These are phyloP conservation scores for Ditylenchus weischeri DNA, from an alignment of 2,888 invertebrate species.

Conservation along the genomic window DNA sequence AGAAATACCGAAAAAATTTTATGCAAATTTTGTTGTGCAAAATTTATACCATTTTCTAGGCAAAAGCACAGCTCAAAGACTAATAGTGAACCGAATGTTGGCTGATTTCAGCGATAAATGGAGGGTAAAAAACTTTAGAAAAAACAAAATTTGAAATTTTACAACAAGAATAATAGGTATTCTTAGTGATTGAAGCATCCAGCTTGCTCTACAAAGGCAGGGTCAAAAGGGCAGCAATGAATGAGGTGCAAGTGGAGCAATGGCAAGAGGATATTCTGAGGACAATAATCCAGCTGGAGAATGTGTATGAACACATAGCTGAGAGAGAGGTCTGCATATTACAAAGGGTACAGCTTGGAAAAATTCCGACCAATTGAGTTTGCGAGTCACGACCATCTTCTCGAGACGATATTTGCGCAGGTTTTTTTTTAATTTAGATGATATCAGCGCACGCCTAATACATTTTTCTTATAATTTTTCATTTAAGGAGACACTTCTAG, in stretches of 20 bases:
- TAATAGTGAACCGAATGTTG: slow-evolving; percentile 22
- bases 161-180: slow-evolving; percentile 17
- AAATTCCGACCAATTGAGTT: no score
- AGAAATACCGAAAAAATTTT: no score
- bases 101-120: slow-evolving; percentile 25
- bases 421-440: no score
- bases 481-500: no score
- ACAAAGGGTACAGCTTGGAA: background rate
- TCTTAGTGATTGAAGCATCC: slow-evolving; percentile 34
- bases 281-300: slow-evolving; percentile 36
- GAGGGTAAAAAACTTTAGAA: slow-evolving; percentile 22
- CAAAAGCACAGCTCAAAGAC: slow-evolving; percentile 30
- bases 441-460: no score
- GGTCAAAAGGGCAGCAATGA: slow-evolving; percentile 27
- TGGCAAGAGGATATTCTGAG: slow-evolving; percentile 35
- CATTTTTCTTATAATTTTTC: no score
- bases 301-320: slow-evolving; percentile 39
- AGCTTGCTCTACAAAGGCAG: slow-evolving; percentile 34
- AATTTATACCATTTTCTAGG: slow-evolving; percentile 22
- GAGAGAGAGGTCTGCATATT: slow-evolving; percentile 19
- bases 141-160: background rate
- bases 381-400: no score
- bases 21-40: background rate
- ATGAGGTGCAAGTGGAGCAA: slow-evolving; percentile 23
- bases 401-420: no score